phyloP scores from a whole-genome alignment of 1,140 invertebrate species.

The Trachymyrmex septentrionalis region DNA sequence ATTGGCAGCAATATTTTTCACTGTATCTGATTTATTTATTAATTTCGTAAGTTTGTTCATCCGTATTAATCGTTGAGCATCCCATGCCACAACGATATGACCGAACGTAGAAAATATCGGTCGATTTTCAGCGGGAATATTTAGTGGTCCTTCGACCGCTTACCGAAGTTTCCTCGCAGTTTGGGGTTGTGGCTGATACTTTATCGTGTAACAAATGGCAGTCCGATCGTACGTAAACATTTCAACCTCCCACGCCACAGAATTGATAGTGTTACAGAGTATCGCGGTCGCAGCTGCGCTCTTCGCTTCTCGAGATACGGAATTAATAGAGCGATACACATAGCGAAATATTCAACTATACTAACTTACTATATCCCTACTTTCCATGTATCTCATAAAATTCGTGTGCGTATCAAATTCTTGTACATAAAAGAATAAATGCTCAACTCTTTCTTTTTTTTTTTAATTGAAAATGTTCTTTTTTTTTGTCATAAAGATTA shows the following conservation, averaged over 20 bases:
- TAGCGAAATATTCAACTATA: conserved; percentile 29
- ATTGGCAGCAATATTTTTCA: neutral
- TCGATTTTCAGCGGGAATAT: conserved; percentile 56
- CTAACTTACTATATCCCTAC: neutral
- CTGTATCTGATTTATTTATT: conserved; percentile 3
- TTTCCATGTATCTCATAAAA: conserved; percentile 4
- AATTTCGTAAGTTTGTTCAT: conserved; percentile 1
- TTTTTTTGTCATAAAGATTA: neutral
- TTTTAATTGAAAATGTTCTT: neutral
- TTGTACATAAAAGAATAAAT: neutral
- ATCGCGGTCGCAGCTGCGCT: conserved; percentile 73
- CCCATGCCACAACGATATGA: conserved; percentile 30
- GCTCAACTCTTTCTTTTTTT: neutral
- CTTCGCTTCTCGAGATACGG: conserved; percentile 68
- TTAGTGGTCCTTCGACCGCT: conserved; percentile 52
- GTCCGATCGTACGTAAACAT: conserved; percentile 77
- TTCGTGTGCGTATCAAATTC: conserved; percentile 21
- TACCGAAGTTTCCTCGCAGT: conserved; percentile 58
- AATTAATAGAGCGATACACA: conserved; percentile 71
- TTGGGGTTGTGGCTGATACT: conserved; percentile 67
- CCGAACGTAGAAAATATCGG: conserved; percentile 40
- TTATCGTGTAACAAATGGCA: conserved; percentile 76
- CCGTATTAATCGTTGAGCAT: conserved; percentile 35
- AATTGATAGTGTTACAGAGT: conserved; percentile 75
- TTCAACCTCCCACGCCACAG: conserved; percentile 64